A percentile compares a stretch with the other conserved stretches of the same genome.
These are phyloP conservation scores for Tachina lurida DNA, from an alignment of 2,888 invertebrate species.

Conservation along the genomic window DNA sequence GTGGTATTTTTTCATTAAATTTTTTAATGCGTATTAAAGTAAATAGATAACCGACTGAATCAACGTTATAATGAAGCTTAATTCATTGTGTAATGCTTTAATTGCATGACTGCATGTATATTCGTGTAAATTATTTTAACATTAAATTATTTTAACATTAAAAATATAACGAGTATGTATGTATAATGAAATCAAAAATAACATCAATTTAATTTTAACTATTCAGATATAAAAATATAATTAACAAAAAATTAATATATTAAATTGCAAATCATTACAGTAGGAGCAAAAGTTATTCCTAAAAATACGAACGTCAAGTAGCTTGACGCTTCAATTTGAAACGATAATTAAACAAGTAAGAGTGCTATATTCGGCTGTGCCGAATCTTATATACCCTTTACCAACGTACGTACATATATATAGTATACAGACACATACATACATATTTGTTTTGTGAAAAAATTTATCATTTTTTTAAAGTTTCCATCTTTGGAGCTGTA, in stretches of 20 bases:
- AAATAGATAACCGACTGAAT: not conserved
- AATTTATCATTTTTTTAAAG: too few relatives aligned
- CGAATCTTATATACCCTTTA: too few relatives aligned
- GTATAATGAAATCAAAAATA: not conserved
- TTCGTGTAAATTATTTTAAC: not conserved
- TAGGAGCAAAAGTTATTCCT: conserved; percentile 1
- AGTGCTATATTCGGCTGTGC: too few relatives aligned
- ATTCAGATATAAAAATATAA: conserved; percentile 2
- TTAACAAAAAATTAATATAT: conserved; percentile 13
- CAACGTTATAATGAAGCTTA: not conserved
- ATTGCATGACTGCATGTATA: not conserved
- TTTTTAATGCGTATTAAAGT: not conserved
- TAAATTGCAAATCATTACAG: not conserved
- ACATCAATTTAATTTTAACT: not conserved
- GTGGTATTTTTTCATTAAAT: not conserved
- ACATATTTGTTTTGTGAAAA: too few relatives aligned
- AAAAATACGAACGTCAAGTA: not conserved
- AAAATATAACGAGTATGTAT: not conserved
- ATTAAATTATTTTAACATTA: not conserved
- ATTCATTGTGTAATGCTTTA: not conserved
- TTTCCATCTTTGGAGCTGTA: too few relatives aligned
- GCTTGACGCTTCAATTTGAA: too few relatives aligned
- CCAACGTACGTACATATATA: too few relatives aligned
- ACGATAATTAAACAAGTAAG: too few relatives aligned
- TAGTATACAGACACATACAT: too few relatives aligned